Base-by-base conservation (phyloP, 2,113 vertebrate genomes). In the Hoplias malabaricus region DNA sequence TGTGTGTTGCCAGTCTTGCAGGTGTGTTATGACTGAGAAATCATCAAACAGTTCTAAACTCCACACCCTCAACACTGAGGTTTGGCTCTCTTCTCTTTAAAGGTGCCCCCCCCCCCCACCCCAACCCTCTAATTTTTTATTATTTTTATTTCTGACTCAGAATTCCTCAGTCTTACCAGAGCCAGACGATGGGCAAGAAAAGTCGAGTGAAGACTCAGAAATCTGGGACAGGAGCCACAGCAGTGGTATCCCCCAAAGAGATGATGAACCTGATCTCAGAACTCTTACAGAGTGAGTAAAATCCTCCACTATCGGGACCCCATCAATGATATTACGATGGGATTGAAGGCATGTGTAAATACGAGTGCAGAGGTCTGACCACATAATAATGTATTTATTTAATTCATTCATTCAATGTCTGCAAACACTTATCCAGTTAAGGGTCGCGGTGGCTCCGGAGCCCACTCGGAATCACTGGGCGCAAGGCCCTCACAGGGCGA, bases 161-260 rank as follows among this genome's bases (percentile, higher is more conserved):
- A 57, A 65, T 27, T 59, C 77, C 69, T 57, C 65, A 29, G 31
- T 61, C 25, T 9, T 33, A 77, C 36, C 75, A 46, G 40, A 78
- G 50, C 57, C 67, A 53, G 63, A 81, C 50, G 12, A 84, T 99
- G 98, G 98, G 98, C 86, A 99, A 99, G 90, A 99, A 99, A 91
- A 99, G 98, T 90, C 85, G 98, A 88, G 95, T 98, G 0, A 99
- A 98, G 94, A 99, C 95, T 50, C 97, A 98, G 90, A 99, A 96
- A 89, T 98, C 96, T 0, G 94, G 96, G 65, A 93, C 94, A 54
- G 96, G 95, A 81, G 94, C 96, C 74, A 84, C 93, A 6, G 89
- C 96, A 0, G 90, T 90, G 10, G 92, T 94, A 67, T 95, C 95
- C 56, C 95, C 96, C 0, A 99, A 99, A 87, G 97, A 99, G 87